These are phyloP conservation scores for Epistrophella euchroma DNA, from an alignment of 2,888 invertebrate species.

Conservation along the genomic window DNA sequence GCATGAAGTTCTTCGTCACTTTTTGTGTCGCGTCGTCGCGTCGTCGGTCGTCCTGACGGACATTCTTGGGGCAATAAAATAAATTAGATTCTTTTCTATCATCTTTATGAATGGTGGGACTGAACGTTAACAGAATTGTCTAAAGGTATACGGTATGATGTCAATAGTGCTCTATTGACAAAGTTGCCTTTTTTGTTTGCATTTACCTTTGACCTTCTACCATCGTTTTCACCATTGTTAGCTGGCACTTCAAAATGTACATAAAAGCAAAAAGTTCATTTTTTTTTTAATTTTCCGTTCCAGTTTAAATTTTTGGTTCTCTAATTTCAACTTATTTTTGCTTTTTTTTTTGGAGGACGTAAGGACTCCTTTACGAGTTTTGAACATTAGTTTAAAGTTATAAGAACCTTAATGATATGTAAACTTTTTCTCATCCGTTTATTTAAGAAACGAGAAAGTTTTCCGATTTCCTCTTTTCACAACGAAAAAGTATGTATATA, in stretches of 20 bases:
- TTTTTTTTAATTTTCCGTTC: slow-evolving; percentile 7
- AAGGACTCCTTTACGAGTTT: slow-evolving; percentile 31
- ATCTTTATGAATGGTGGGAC: slow-evolving; percentile 41
- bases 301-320: slow-evolving; percentile 1
- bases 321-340: no score
- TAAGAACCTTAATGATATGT: slow-evolving; percentile 70
- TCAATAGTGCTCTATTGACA: slow-evolving; percentile 35
- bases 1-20: slow-evolving; percentile 33
- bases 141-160: slow-evolving; percentile 29
- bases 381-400: slow-evolving; percentile 63
- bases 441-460: slow-evolving; percentile 43
- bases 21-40: not conserved
- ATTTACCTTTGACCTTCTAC: slow-evolving; percentile 9
- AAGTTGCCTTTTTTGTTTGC: slow-evolving; percentile 38
- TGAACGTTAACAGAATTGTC: slow-evolving; percentile 5
- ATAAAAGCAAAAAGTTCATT: slow-evolving; percentile 19
- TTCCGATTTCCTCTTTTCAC: slow-evolving; percentile 49
- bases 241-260: not conserved
- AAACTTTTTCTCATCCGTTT: slow-evolving; percentile 58
- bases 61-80: slow-evolving; percentile 59
- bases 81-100: slow-evolving; percentile 65
- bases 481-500: slow-evolving; percentile 4
- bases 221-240: slow-evolving; percentile 1
- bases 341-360: not conserved
- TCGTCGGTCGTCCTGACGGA: not conserved